Evolutionary conservation across 2,797 vertebrate genomes (phyloP).

Genomic region (Phaenicophaeus curvirostris): DNA sequence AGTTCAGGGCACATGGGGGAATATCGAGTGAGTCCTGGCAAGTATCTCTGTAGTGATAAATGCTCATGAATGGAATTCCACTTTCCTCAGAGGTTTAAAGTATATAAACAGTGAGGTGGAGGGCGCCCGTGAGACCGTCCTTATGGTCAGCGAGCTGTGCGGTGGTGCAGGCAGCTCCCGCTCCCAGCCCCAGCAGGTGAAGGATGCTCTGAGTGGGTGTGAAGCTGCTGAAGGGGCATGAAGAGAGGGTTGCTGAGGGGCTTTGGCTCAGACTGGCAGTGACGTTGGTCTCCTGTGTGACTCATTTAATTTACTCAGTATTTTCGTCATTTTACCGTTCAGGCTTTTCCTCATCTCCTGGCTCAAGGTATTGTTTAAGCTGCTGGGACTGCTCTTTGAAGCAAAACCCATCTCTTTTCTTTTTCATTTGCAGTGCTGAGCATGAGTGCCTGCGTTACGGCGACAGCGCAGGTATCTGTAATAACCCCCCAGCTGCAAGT

Average conservation of each 20-base stretch:
- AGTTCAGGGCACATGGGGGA: background rate
- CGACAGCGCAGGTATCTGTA: fast-evolving
- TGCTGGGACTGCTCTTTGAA: background rate
- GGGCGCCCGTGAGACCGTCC: background rate
- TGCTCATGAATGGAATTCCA: background rate
- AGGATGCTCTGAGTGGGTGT: background rate
- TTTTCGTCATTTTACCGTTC: background rate
- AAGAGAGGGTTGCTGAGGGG: background rate
- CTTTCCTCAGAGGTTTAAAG: background rate
- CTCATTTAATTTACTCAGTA: background rate
- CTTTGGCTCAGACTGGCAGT: fast-evolving
- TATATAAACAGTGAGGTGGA: background rate
- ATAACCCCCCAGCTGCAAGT: fast-evolving
- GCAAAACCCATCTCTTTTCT: background rate
- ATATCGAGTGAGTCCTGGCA: background rate
- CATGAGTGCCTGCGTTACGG: background rate
- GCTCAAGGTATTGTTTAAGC: background rate
- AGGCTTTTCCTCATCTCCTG: background rate
- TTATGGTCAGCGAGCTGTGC: background rate
- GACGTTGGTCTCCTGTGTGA: background rate
- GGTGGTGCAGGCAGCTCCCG: background rate
- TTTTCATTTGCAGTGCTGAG: background rate
- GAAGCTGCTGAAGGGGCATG: fast-evolving
- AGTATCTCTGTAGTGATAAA: background rate
- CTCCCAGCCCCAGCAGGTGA: background rate